These are phyloP conservation scores for Lutjanus argentimaculatus DNA, from an alignment of 2,797 vertebrate genomes.

Conservation along the genomic window DNA sequence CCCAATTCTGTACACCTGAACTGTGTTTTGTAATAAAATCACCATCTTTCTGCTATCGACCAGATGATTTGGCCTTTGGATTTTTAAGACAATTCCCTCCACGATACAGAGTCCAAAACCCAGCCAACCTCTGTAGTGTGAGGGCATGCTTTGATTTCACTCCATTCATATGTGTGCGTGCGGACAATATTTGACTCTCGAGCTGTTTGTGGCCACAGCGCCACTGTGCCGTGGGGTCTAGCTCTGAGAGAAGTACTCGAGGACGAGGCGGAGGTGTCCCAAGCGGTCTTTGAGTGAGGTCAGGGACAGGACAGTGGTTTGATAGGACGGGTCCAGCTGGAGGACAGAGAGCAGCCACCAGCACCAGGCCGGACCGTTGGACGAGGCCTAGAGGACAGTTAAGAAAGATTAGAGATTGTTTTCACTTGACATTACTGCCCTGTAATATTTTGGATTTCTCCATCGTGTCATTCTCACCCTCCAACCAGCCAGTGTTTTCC, in stretches of 20 bases:
- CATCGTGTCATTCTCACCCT: background rate
- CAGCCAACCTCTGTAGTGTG: constrained; percentile 13
- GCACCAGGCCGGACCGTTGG: constrained; percentile 92
- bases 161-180: constrained; percentile 18
- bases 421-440: background rate
- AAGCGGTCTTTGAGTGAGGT: constrained; percentile 90
- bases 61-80: constrained; percentile 40
- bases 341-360: constrained; percentile 95
- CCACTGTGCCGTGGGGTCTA: constrained; percentile 58
- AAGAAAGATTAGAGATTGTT: background rate
- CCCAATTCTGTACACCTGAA: background rate
- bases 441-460: background rate
- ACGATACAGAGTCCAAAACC: constrained; percentile 15
- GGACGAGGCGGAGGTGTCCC: constrained; percentile 88
- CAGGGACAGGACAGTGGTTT: constrained; percentile 90
- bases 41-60: constrained; percentile 14
- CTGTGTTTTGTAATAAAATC: constrained; percentile 16
- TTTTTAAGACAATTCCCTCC: constrained; percentile 17
- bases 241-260: constrained; percentile 89
- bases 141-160: constrained; percentile 33
- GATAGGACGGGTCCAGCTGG: constrained; percentile 90
- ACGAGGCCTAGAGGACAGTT: constrained; percentile 80
- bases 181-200: constrained; percentile 5
- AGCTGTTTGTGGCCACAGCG: background rate
- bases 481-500: background rate